Evolutionary conservation across 2,113 vertebrate species (phyloP).

Genomic region (Salvator merianae): DNA sequence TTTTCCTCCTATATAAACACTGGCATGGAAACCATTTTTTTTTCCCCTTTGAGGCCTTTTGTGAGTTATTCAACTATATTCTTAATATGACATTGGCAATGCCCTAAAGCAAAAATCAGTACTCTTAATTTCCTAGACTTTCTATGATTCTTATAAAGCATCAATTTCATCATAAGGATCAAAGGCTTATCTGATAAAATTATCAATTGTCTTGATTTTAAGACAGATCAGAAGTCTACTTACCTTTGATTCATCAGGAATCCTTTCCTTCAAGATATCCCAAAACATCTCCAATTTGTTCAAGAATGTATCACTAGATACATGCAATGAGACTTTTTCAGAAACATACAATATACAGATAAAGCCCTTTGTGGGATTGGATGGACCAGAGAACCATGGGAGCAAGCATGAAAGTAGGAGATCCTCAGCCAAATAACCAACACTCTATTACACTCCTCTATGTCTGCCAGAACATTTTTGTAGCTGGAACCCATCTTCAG

Average conservation of each 20-base stretch:
- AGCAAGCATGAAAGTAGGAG: too few relatives aligned
- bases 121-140: background rate
- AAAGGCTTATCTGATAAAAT: fast-evolving
- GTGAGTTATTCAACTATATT: background rate
- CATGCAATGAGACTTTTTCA: background rate
- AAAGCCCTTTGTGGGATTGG: too few relatives aligned
- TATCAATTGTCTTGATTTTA: constrained; percentile 1
- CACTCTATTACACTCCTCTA: too few relatives aligned
- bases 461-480: too few relatives aligned
- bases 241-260: background rate
- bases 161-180: background rate
- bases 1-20: background rate
- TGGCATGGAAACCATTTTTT: background rate
- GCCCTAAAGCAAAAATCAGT: background rate
- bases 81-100: background rate
- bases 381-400: too few relatives aligned
- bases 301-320: background rate
- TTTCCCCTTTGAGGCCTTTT: fast-evolving
- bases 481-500: too few relatives aligned
- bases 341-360: background rate
- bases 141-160: background rate
- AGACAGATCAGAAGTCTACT: background rate
- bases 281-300: background rate
- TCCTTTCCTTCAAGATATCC: background rate
- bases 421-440: too few relatives aligned